Conservation (phyloP, 1,140 invertebrate species). For the Drosophila persimilis region DNA sequence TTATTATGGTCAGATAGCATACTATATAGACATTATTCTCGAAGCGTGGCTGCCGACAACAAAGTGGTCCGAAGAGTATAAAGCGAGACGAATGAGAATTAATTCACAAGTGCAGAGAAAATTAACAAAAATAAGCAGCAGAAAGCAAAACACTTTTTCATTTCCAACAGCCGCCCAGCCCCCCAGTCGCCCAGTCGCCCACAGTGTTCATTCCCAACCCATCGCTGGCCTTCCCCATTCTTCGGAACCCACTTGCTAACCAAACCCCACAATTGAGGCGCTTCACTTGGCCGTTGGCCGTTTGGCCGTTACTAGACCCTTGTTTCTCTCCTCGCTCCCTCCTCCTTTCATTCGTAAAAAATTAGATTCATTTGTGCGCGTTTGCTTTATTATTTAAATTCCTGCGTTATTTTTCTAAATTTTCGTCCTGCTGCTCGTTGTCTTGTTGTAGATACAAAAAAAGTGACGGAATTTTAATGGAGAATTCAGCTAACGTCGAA, state of each 20-base stretch:
- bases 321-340: constrained; percentile 3
- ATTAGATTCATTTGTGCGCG: constrained; percentile 82
- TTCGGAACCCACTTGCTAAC: constrained; percentile 11
- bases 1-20: too few relatives aligned
- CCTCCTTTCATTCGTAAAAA: constrained; percentile 72
- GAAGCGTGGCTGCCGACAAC: constrained; percentile 13
- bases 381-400: constrained; percentile 82
- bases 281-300: constrained; percentile 24
- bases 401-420: constrained; percentile 79
- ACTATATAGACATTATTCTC: too few relatives aligned
- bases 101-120: constrained; percentile 66
- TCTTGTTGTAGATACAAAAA: constrained; percentile 31
- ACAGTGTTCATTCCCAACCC: constrained; percentile 9
- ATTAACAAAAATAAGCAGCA: constrained; percentile 69
- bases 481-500: constrained; percentile 72
- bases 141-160: constrained; percentile 74
- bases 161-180: constrained; percentile 41
- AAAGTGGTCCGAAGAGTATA: constrained; percentile 31
- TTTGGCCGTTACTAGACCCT: constrained; percentile 14
- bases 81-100: constrained; percentile 65
- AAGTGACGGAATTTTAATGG: constrained; percentile 81
- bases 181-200: neutral
- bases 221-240: neutral
- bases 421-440: constrained; percentile 49
- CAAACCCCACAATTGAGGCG: constrained; percentile 23